Conservation (phyloP, 2,797 vertebrate genomes). For the Leucoraja ocellata region DNA sequence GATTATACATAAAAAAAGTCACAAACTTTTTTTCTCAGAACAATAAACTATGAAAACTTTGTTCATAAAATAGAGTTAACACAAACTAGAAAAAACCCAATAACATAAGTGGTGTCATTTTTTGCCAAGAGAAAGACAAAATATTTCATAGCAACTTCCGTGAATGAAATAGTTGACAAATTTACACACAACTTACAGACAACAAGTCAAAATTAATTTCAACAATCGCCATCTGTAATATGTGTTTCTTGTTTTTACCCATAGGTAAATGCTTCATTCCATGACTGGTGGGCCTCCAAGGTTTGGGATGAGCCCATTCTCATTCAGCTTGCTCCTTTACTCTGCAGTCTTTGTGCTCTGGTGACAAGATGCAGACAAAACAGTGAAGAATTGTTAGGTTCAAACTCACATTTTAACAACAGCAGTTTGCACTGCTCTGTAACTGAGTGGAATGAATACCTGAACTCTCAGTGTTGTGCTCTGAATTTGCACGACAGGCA, state of each 20-base stretch:
- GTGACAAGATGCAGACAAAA: background rate
- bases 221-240: background rate
- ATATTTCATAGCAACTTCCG: background rate
- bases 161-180: background rate
- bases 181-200: background rate
- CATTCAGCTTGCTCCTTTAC: background rate
- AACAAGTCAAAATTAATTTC: background rate
- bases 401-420: background rate
- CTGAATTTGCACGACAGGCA: background rate
- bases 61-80: background rate
- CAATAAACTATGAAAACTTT: background rate
- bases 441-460: background rate
- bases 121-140: background rate
- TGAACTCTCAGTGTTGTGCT: background rate
- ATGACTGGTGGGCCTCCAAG: background rate
- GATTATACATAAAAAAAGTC: background rate
- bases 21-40: background rate
- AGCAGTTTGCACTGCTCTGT: background rate
- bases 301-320: background rate
- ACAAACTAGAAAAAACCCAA: background rate
- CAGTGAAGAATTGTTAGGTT: background rate
- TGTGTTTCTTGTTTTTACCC: background rate
- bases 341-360: background rate
- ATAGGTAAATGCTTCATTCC: background rate
- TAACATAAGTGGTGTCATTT: background rate